Base-by-base conservation (phyloP, 2,888 invertebrate species). In the Neuroscelio doddi region DNA sequence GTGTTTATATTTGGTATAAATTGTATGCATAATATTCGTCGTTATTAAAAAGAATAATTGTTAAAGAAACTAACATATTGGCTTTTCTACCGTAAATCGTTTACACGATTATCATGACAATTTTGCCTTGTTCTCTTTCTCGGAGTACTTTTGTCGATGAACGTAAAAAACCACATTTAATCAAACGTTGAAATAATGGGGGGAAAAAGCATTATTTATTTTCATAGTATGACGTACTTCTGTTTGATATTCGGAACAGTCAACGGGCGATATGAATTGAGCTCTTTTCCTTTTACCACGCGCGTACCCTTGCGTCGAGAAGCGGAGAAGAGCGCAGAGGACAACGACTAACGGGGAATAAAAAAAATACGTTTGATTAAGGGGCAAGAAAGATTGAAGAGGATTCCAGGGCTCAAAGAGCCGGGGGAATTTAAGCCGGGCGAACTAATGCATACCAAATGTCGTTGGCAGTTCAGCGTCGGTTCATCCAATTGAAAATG, bases 401-500 rank as follows among this genome's bases (percentile, higher is more conserved):
- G 58, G 58, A 64, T 59, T 59, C 55, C 59, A 44, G 36, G 53
- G 49, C 47, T 53, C 46, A 65, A 61, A 65, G 59, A 46, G 65
- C 51, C 56, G 44, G 49, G 49, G 32, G 65, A 61, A 65, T 66
- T 55, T 57, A 68, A 68, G 59, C 47, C 52, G 59, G 63, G 46
- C 58, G 51, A 72, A 72, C 74, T 75, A 75, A 78, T 77, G 79
- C 78, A 79, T 79, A 77, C 74, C 68, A 75, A 78, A 78, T 74
- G 74, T 74, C 70, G 72, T 69, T 71, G 71, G 66, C 55, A 58
- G 47, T n/a, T n/a, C n/a, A n/a, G n/a, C 52, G 62, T 44, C 38
- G 64, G 57, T 55, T 73, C 69, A 70, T 77, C 71, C 74, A 71
- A 77, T 77, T 75, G 77, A 76, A 75, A 77, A 73, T 72, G 70